A percentile compares a stretch with the other conserved stretches of the same genome.
phyloP scores from a whole-genome alignment of 2,797 vertebrate species.

The Enteromius radiatus region DNA sequence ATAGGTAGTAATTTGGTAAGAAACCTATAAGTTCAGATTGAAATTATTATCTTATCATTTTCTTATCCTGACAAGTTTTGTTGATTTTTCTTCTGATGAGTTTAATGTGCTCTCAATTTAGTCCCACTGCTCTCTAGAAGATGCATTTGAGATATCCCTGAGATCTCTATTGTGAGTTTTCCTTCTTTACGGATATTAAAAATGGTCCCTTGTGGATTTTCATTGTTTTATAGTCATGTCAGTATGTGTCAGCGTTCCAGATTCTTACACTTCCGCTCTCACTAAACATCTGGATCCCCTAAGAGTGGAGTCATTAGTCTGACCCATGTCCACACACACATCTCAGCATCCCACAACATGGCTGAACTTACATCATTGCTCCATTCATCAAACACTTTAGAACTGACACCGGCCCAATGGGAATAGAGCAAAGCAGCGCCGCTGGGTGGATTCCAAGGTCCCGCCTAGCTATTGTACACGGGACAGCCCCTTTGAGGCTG shows the following conservation, averaged over 20 bases:
- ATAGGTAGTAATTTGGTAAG: background rate
- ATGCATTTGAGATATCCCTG: background rate
- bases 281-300: constrained; percentile 52
- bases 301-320: constrained; percentile 16
- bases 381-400: constrained; percentile 27
- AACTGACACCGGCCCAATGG: constrained; percentile 37
- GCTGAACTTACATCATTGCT: constrained; percentile 31
- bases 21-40: background rate
- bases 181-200: background rate
- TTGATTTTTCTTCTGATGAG: background rate
- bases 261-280: constrained; percentile 8
- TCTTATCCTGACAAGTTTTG: background rate
- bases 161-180: background rate
- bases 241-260: background rate
- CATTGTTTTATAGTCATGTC: constrained; percentile 22
- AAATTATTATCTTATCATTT: no score
- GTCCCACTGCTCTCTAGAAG: background rate
- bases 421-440: constrained; percentile 41
- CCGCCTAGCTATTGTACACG: constrained; percentile 52
- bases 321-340: constrained; percentile 18
- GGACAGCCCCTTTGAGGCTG: constrained; percentile 45
- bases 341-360: constrained; percentile 31
- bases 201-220: background rate
- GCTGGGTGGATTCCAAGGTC: constrained; percentile 43
- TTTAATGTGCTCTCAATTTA: background rate